phyloP scores from a whole-genome alignment of 2,888 invertebrate genomes.

The Agonopterix subpropinquella region DNA sequence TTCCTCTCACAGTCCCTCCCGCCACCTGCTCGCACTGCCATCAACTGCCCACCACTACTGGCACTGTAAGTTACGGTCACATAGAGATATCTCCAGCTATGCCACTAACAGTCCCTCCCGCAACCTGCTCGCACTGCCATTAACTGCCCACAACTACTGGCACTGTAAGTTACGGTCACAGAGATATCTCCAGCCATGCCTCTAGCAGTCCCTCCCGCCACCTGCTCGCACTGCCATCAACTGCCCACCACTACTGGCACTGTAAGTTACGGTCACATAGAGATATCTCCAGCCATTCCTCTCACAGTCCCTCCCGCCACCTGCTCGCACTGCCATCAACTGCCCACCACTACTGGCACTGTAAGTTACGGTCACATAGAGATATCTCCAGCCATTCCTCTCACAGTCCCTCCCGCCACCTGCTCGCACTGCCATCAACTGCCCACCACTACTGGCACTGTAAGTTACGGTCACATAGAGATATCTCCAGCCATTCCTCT shows the following conservation, averaged over 20 bases:
- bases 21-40: conserved; percentile 54
- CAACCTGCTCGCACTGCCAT: conserved; percentile 54
- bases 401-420: conserved; percentile 35
- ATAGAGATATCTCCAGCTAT: conserved; percentile 35
- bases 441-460: conserved; percentile 47
- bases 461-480: conserved; percentile 29
- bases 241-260: conserved; percentile 45
- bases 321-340: conserved; percentile 55
- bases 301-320: conserved; percentile 36
- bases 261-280: conserved; percentile 31
- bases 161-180: conserved; percentile 40
- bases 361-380: conserved; percentile 34
- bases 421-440: conserved; percentile 56
- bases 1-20: conserved; percentile 37
- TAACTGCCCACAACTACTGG: conserved; percentile 43
- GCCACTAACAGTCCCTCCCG: conserved; percentile 36
- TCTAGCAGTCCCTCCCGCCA: conserved; percentile 34
- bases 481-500: conserved; percentile 39
- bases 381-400: conserved; percentile 39
- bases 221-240: conserved; percentile 57
- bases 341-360: conserved; percentile 45
- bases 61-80: conserved; percentile 43
- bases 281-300: conserved; percentile 39
- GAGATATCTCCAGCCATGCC: conserved; percentile 39
- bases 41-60: conserved; percentile 41